Evolutionary conservation across 2,797 vertebrate genomes (phyloP), one percentile per base, ranked within the genome.

Genomic region (Mionectes olivaceus): DNA sequence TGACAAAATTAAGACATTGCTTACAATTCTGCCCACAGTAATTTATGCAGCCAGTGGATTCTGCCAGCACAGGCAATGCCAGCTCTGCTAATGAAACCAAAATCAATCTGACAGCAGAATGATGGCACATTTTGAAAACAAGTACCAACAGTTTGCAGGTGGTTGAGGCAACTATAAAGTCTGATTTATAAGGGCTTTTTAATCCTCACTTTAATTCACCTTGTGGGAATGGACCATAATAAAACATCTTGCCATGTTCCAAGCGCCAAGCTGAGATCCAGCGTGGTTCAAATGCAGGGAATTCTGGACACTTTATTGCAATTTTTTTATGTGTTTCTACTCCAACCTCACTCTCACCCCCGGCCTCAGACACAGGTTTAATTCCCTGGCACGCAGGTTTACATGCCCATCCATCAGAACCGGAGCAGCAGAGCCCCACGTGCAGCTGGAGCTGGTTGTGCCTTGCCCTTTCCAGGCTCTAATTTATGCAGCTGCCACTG

Each of bases 161-260:
- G 92, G 94, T 95, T 95, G 85, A 93, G 87, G 94, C 90, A 90
- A 96, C 96, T 63, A 96, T 97, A 97, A 97, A 96, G 89, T 73
- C 81, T 97, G 96, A 97, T 98, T 97, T 96, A 97, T 75, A 65
- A 85, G 50, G 44, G 59, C 79, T 93, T 96, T 97, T 96, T 94
- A 96, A 94, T 96, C 87, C 94, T 97, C 94, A 83, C 86, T 95
- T 97, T 96, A 97, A 97, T 96, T 97, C 96, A 97, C 96, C 95
- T 97, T 97, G 87, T 96, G 95, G 95, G 95, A 97, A 95, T 25
- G 88, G 47, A 53, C 82, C 3, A 0, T 46, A 81, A 94, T 96
- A 96, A 97, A 97, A n/a, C 77, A 96, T 70, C 67, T 63, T 92
- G 93, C 85, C 57, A 68, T 0, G 5, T 56, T 94, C 74, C 81